Evolutionary conservation across 2,113 vertebrate genomes (phyloP).

Genomic region (Patagioenas fasciata): DNA sequence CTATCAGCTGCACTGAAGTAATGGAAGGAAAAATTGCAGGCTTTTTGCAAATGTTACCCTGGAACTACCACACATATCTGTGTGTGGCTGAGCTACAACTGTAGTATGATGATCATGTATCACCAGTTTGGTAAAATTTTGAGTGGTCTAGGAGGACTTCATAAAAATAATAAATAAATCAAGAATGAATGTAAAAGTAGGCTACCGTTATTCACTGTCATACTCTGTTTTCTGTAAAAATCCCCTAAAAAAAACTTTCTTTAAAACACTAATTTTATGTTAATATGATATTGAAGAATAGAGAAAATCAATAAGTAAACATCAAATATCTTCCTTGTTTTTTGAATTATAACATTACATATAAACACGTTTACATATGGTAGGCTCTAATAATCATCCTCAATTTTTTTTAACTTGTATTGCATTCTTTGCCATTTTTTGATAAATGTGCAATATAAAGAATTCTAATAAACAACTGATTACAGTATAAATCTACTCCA

Average conservation of each 20-base stretch:
- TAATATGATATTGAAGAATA: background rate
- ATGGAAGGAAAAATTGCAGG: background rate
- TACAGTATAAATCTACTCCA: background rate
- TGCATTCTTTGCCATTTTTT: background rate
- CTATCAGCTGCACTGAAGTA: background rate
- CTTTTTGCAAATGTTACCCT: background rate
- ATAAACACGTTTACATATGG: background rate
- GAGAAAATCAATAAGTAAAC: background rate
- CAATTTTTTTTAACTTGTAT: background rate
- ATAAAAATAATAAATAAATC: background rate
- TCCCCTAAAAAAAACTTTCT: accelerated
- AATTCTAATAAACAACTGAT: constrained; percentile 9
- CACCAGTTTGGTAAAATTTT: background rate
- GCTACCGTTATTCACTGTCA: background rate
- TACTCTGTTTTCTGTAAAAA: background rate
- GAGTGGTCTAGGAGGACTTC: background rate
- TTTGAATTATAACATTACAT: background rate
- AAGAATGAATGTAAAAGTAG: background rate
- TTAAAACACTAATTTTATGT: background rate
- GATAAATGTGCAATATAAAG: background rate
- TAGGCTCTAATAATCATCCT: background rate
- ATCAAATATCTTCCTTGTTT: background rate
- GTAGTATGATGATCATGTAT: background rate
- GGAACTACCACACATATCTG: background rate
- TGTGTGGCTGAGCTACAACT: background rate